Evolutionary conservation across 2,113 vertebrate genomes (phyloP).

Genomic region (Spheniscus mendiculus): DNA sequence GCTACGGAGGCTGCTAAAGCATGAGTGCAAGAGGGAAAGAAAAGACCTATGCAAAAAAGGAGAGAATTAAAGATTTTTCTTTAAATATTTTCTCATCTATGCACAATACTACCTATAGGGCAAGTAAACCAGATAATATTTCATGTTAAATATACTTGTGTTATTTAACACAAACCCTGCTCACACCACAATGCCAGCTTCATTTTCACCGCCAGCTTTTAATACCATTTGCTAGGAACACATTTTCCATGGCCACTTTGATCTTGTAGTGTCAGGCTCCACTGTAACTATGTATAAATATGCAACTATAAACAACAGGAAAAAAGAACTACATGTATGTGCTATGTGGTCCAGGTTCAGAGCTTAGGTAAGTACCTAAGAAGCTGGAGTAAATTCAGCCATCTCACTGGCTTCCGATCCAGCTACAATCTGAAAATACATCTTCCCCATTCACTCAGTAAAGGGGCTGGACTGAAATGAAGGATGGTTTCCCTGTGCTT

Average conservation of each 20-base stretch:
- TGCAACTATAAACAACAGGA: background rate
- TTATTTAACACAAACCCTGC: background rate
- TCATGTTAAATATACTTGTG: background rate
- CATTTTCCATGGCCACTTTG: background rate
- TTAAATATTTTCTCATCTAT: background rate
- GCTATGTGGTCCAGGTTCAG: background rate
- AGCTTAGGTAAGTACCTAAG: background rate
- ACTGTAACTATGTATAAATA: background rate
- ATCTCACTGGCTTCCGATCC: background rate
- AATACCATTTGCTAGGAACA: background rate
- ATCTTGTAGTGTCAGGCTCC: background rate
- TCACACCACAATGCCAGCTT: background rate
- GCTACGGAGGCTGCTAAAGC: background rate
- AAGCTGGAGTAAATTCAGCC: background rate
- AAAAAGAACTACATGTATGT: background rate
- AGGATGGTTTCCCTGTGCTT: background rate
- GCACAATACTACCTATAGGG: background rate
- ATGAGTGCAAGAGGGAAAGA: background rate
- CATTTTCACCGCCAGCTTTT: background rate
- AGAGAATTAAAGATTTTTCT: background rate
- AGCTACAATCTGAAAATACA: background rate
- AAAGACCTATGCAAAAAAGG: background rate
- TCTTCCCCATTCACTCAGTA: background rate
- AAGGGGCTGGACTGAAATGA: background rate
- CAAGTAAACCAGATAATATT: constrained; percentile 1